These are phyloP conservation scores for Taeniopygia guttata DNA, from an alignment of 2,797 vertebrate species.

Conservation along the genomic window DNA sequence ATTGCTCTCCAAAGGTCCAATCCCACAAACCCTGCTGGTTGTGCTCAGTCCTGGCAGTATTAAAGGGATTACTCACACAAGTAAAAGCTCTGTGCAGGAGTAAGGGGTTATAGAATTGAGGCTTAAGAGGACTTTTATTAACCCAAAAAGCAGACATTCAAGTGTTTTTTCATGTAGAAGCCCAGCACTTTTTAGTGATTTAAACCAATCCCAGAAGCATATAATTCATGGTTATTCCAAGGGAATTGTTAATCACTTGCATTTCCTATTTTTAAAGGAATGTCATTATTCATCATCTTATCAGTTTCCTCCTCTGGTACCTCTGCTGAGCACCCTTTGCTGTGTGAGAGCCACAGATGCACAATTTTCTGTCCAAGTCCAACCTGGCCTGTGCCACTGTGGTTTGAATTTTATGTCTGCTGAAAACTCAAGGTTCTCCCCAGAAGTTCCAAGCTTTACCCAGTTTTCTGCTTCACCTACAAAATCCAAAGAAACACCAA, in stretches of 20 bases:
- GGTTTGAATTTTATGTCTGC: not conserved
- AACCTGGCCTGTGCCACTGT: not conserved
- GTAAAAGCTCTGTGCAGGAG: conserved; percentile 7
- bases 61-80: conserved; percentile 45
- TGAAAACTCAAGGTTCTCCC: not conserved
- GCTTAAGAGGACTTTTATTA: conserved; percentile 19
- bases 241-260: not conserved
- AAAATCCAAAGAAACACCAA: not conserved
- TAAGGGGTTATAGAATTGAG: not conserved
- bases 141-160: conserved; percentile 29
- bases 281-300: not conserved
- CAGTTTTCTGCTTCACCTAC: not conserved
- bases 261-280: conserved; percentile 24
- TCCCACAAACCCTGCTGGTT: not conserved
- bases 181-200: not conserved
- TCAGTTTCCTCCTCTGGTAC: not conserved
- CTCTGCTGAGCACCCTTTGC: not conserved
- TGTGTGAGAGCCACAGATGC: not conserved
- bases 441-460: not conserved
- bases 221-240: not conserved
- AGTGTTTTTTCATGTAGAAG: not conserved
- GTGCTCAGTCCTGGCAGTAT: not conserved
- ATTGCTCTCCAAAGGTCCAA: not conserved
- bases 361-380: not conserved
- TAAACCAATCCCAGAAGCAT: not conserved